These are phyloP conservation scores for Cryptoprocta ferox DNA, from an alignment of 2,797 vertebrate species.

Conservation along the genomic window DNA sequence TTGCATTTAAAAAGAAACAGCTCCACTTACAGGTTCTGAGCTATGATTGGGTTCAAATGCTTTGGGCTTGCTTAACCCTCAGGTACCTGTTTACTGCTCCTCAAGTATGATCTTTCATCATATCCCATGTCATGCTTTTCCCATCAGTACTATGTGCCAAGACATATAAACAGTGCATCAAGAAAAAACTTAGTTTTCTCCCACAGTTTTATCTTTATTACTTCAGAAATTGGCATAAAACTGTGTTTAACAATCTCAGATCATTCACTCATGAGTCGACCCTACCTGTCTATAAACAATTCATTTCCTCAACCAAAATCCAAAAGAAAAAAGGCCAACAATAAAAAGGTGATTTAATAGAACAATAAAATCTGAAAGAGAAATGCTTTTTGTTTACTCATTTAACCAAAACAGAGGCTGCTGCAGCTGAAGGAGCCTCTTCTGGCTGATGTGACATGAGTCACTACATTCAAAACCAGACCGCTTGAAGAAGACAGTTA, in stretches of 20 bases:
- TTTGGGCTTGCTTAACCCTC: background rate
- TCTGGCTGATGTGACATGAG: slow-evolving; percentile 45
- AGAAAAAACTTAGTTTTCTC: background rate
- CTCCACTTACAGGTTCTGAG: background rate
- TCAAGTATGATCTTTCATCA: background rate
- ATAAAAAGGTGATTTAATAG: background rate
- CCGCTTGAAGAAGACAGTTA: background rate
- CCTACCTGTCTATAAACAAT: background rate
- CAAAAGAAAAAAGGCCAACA: slow-evolving; percentile 6
- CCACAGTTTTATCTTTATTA: background rate
- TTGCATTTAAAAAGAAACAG: background rate
- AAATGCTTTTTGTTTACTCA: slow-evolving; percentile 30
- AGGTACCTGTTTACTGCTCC: background rate
- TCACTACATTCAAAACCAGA: slow-evolving; percentile 39
- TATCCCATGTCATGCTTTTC: background rate
- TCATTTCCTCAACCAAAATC: slow-evolving; percentile 38
- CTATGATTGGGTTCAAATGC: background rate
- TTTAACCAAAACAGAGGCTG: slow-evolving; percentile 47
- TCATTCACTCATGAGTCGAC: background rate
- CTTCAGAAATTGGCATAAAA: background rate
- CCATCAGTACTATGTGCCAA: background rate
- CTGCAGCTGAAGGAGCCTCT: slow-evolving; percentile 41
- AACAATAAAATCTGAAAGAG: slow-evolving; percentile 14
- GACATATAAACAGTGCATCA: background rate
- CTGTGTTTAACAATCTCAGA: background rate